Conservation (phyloP, 2,113 vertebrate species). For the Callipepla squamata region DNA sequence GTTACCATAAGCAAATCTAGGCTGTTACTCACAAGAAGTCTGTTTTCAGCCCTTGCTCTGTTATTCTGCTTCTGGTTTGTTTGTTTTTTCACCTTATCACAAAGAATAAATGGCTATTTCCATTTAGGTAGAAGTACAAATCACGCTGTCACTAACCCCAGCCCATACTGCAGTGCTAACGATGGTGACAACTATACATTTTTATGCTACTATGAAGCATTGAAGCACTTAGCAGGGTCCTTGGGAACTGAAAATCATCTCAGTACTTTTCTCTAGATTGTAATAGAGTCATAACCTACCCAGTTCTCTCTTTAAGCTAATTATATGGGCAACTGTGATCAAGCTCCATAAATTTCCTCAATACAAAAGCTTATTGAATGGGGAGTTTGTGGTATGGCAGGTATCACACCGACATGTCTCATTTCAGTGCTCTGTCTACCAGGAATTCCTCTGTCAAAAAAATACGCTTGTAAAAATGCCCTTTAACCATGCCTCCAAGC, state of each 20-base stretch:
- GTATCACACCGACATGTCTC: background rate
- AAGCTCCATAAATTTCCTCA: background rate
- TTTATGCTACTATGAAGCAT: background rate
- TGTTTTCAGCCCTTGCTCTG: background rate
- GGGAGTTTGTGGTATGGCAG: background rate
- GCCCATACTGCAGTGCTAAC: background rate
- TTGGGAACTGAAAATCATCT: background rate
- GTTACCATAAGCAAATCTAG: background rate
- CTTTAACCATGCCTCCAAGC: background rate
- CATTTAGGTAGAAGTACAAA: slow-evolving; percentile 40
- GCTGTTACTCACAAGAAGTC: background rate
- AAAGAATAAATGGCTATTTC: background rate
- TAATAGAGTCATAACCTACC: background rate
- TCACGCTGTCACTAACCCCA: slow-evolving; percentile 2
- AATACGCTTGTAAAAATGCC: background rate
- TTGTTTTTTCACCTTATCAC: background rate
- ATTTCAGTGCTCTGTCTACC: no score
- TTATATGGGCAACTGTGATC: background rate
- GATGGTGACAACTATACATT: background rate
- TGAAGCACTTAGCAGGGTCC: background rate
- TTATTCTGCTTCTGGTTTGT: background rate
- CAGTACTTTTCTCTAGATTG: background rate
- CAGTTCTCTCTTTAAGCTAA: background rate
- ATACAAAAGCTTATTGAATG: background rate
- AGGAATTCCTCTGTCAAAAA: background rate